Evolutionary conservation across 2,113 vertebrate genomes (phyloP).

Genomic region (Periophthalmus modestus): DNA sequence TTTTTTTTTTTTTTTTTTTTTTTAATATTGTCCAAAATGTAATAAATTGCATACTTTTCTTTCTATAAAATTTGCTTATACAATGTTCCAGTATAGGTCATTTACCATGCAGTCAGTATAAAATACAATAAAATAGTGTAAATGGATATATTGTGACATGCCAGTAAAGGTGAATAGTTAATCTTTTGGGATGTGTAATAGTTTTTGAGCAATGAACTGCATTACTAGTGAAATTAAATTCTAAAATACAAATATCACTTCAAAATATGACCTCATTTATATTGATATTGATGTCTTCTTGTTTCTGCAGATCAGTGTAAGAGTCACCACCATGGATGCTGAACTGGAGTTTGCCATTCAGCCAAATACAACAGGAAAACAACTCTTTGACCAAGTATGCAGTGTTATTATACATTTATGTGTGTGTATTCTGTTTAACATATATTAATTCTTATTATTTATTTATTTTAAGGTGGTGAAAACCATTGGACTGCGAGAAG

Average conservation of each 20-base stretch:
- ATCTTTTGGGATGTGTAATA: background rate
- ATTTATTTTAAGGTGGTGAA: slow-evolving; percentile 87
- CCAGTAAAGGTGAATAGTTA: background rate
- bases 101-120: no score
- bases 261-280: background rate
- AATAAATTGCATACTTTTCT: no score
- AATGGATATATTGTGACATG: no score
- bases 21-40: no score
- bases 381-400: slow-evolving; percentile 95
- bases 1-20: no score
- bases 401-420: background rate
- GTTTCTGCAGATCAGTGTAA: slow-evolving; percentile 87
- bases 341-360: slow-evolving; percentile 99
- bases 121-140: no score
- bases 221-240: background rate
- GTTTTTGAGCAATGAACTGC: background rate
- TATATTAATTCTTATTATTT: background rate
- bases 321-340: slow-evolving; percentile 98
- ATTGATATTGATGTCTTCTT: background rate
- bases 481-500: slow-evolving; percentile 95
- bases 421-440: background rate
- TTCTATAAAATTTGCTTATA: background rate
- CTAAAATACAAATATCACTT: background rate
- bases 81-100: no score
- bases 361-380: slow-evolving; percentile 97